These are phyloP conservation scores for Pyrgus malvae DNA, from an alignment of 2,888 invertebrate species.

Conservation along the genomic window DNA sequence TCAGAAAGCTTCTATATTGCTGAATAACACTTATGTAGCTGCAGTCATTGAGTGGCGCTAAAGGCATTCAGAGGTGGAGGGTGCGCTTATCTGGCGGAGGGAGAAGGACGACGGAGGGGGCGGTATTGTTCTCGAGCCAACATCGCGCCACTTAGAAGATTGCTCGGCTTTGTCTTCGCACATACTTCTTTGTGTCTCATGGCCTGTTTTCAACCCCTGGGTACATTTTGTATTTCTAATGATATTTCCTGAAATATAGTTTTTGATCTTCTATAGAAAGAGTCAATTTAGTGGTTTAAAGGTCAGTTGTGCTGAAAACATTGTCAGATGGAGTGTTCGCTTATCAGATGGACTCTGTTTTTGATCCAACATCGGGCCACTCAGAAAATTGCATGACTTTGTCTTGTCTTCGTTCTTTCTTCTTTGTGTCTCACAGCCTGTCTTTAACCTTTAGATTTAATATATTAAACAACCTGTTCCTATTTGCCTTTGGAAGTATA, in stretches of 20 bases:
- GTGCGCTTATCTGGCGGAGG: conserved; percentile 61
- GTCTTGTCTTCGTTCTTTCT: conserved; percentile 66
- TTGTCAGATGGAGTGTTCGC: conserved; percentile 61
- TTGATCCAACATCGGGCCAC: conserved; percentile 64
- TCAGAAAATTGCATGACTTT: conserved; percentile 75
- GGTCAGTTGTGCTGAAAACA: conserved; percentile 58
- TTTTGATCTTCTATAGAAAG: too few relatives aligned
- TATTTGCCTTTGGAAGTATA: too few relatives aligned
- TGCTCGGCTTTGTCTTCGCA: conserved; percentile 69
- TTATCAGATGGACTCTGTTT: conserved; percentile 67
- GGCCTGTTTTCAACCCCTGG: conserved; percentile 59
- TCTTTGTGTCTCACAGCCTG: conserved; percentile 57
- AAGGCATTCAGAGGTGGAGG: conserved; percentile 63
- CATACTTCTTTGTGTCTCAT: conserved; percentile 60
- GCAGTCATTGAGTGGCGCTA: conserved; percentile 54
- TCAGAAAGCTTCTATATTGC: too few relatives aligned
- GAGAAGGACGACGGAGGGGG: conserved; percentile 38
- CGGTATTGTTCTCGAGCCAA: conserved; percentile 61
- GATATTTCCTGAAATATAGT: too few relatives aligned
- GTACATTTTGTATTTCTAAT: conserved; percentile 37
- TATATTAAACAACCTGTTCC: too few relatives aligned
- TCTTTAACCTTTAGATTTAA: conserved; percentile 60
- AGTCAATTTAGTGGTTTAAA: too few relatives aligned
- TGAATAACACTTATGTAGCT: conserved; percentile 52
- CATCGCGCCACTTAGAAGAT: conserved; percentile 76